A percentile compares a stretch with the other conserved stretches of the same genome.
phyloP scores from a whole-genome alignment of 2,888 invertebrate genomes.

The Acanthopleura granulata region DNA sequence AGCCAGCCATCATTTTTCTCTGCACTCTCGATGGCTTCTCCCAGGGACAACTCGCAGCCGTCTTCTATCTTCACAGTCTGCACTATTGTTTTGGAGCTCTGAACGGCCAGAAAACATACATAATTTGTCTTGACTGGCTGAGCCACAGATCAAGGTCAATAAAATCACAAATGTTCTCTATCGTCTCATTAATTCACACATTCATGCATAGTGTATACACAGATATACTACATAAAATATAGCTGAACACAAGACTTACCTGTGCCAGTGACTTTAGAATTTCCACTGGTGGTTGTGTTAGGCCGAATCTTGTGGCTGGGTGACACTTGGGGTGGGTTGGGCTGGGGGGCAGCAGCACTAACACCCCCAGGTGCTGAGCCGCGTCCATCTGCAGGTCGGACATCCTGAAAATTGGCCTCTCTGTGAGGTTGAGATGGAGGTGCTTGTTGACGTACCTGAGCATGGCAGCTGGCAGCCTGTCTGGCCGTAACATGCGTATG shows the following conservation, averaged over 20 bases:
- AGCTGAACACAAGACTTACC: constrained; percentile 35
- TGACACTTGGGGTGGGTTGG: constrained; percentile 32
- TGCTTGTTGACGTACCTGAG: constrained; percentile 57
- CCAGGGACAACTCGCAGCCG: constrained; percentile 49
- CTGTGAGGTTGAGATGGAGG: constrained; percentile 50
- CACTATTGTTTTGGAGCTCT: constrained; percentile 17
- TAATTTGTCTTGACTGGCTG: too few relatives aligned
- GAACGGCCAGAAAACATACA: not conserved
- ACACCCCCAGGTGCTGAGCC: constrained; percentile 52
- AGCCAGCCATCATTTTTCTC: constrained; percentile 65
- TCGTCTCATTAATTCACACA: too few relatives aligned
- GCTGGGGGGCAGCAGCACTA: constrained; percentile 59
- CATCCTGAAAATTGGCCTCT: constrained; percentile 47
- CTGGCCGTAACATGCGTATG: constrained; percentile 66
- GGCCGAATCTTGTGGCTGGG: constrained; percentile 48
- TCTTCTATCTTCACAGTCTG: constrained; percentile 56
- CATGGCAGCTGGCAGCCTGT: constrained; percentile 63
- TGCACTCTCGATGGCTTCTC: constrained; percentile 58
- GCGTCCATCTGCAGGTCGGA: constrained; percentile 49
- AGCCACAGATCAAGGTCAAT: too few relatives aligned
- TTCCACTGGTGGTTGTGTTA: constrained; percentile 52
- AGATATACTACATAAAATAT: not conserved
- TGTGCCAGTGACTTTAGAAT: constrained; percentile 48
- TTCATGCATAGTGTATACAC: too few relatives aligned
- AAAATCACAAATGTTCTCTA: too few relatives aligned